Evolutionary conservation across 2,797 vertebrate genomes (phyloP).

Genomic region (Cossypha dichroa): DNA sequence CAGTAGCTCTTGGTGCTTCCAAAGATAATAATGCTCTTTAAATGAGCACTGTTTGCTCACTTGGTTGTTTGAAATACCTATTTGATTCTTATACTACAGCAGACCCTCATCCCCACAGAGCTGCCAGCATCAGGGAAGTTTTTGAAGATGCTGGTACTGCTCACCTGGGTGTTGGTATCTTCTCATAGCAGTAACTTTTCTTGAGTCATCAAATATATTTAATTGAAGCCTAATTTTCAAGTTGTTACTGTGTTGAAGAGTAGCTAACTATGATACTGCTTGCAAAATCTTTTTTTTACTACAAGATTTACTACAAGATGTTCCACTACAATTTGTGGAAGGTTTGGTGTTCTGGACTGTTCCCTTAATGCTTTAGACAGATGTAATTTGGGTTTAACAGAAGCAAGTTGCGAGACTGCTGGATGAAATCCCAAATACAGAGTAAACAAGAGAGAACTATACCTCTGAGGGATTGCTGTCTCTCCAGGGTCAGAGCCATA

Average conservation of each 20-base stretch:
- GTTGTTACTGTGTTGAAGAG: neutral
- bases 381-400: neutral
- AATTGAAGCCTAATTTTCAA: neutral
- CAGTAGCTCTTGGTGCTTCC: neutral
- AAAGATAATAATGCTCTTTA: neutral
- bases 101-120: neutral
- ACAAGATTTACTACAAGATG: neutral
- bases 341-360: neutral
- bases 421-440: neutral
- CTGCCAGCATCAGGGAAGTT: fast-evolving
- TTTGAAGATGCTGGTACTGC: neutral
- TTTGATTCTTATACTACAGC: neutral
- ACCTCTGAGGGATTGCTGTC: neutral
- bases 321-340: neutral
- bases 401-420: neutral
- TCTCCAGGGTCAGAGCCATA: neutral
- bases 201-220: neutral
- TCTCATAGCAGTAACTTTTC: neutral
- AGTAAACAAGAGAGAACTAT: neutral
- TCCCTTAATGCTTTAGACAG: neutral
- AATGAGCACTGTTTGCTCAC: neutral
- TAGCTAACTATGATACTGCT: neutral
- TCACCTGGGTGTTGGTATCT: neutral
- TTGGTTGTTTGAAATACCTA: neutral
- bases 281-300: neutral